phyloP scores from a whole-genome alignment of 2,888 invertebrate genomes.

The Ceraclea dissimilis region DNA sequence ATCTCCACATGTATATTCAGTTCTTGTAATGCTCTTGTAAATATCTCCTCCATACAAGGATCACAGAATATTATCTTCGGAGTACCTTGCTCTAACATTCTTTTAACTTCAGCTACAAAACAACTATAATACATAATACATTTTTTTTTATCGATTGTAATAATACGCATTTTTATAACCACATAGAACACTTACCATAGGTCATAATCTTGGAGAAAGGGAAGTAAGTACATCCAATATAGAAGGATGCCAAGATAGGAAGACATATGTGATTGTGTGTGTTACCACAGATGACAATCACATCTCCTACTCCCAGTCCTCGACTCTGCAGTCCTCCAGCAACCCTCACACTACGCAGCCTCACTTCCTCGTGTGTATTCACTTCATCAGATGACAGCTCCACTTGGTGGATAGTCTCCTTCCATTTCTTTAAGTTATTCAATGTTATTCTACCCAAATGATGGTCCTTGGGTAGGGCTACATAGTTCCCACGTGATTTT shows the following conservation, averaged over 20 bases:
- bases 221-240: conserved; percentile 32
- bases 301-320: conserved; percentile 38
- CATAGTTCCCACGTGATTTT: too few species aligned
- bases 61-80: conserved; percentile 31
- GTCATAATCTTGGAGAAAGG: conserved; percentile 30
- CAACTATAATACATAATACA: too few species aligned
- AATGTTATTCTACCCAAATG: background rate
- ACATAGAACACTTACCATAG: conserved; percentile 20
- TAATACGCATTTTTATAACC: too few species aligned
- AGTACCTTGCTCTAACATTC: conserved; percentile 29
- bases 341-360: conserved; percentile 37
- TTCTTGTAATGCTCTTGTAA: background rate
- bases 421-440: conserved; percentile 4
- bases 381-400: conserved; percentile 26
- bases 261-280: conserved; percentile 40
- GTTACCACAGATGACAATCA: conserved; percentile 40
- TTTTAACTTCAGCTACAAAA: conserved; percentile 28
- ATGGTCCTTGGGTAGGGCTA: too few species aligned
- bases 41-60: conserved; percentile 12
- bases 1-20: background rate
- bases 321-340: conserved; percentile 37
- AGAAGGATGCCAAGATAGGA: conserved; percentile 42
- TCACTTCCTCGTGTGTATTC: conserved; percentile 34
- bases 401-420: background rate
- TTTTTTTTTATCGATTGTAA: too few species aligned